Conservation (phyloP, 2,888 invertebrate species). For the Leucophora obtusa region DNA sequence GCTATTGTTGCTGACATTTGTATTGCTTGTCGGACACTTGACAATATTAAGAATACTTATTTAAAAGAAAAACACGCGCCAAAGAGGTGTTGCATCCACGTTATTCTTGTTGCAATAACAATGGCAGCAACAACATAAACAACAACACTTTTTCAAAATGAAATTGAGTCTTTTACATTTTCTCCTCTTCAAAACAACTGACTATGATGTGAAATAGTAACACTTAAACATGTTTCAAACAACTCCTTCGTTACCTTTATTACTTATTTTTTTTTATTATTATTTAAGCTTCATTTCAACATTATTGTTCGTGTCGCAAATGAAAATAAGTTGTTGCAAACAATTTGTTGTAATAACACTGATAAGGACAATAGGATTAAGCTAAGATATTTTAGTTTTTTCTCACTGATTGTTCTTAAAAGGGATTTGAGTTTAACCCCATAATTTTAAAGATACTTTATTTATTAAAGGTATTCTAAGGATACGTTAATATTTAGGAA, state of each 20-base stretch:
- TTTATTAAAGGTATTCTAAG: no score
- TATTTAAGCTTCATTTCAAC: neutral
- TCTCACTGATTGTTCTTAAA: no score
- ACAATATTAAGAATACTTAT: conserved; percentile 64
- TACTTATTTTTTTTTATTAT: neutral
- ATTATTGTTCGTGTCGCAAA: conserved; percentile 3
- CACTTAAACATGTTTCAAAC: conserved; percentile 33
- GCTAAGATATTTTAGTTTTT: no score
- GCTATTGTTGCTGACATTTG: conserved; percentile 55
- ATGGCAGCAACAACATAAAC: neutral
- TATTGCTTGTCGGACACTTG: conserved; percentile 65
- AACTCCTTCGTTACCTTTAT: conserved; percentile 10
- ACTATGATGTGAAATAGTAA: neutral
- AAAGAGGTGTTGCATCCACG: conserved; percentile 53
- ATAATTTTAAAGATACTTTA: no score
- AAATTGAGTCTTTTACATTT: conserved; percentile 28
- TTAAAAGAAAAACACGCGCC: conserved; percentile 36
- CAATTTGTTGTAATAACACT: no score
- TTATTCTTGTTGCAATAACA: conserved; percentile 23
- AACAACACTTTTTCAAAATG: conserved; percentile 9
- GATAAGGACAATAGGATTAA: no score
- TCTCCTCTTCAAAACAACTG: no score
- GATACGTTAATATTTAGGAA: no score
- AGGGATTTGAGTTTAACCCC: no score
- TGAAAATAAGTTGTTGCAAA: neutral